Conservation (phyloP, 2,113 vertebrate genomes). For the Calcarius ornatus region DNA sequence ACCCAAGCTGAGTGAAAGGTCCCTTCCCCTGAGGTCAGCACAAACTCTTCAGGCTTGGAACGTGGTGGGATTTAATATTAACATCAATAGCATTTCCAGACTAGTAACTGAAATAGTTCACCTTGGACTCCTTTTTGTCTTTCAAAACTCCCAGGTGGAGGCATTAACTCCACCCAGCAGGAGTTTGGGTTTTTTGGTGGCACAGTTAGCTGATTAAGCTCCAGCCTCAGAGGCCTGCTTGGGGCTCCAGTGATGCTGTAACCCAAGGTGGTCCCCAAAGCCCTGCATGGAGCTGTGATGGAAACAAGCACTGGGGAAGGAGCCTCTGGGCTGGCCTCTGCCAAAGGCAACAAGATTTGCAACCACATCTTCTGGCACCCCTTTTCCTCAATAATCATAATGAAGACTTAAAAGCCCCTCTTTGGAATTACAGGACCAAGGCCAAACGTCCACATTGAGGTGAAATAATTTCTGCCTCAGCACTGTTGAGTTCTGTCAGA, state of each 20-base stretch:
- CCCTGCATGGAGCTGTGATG: fast-evolving
- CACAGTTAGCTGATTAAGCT: too few relatives aligned
- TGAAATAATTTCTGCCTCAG: background rate
- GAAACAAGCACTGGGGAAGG: background rate
- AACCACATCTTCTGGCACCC: background rate
- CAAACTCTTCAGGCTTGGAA: background rate
- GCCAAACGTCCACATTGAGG: fast-evolving
- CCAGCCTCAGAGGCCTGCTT: background rate
- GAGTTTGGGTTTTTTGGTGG: too few relatives aligned
- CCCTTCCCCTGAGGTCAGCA: background rate
- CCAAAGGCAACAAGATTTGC: background rate
- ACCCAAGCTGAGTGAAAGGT: fast-evolving
- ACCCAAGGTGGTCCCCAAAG: fast-evolving
- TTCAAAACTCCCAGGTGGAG: background rate
- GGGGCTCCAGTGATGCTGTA: background rate
- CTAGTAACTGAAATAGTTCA: background rate
- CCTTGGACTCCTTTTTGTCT: background rate
- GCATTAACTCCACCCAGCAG: background rate
- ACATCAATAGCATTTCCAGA: background rate
- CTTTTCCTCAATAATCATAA: background rate
- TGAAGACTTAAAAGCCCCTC: background rate
- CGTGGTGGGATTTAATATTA: background rate
- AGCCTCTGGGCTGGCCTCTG: background rate
- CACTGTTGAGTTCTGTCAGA: background rate
- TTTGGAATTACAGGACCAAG: background rate